phyloP scores from a whole-genome alignment of 1,140 invertebrate genomes.

The Drosophila ogumai region DNA sequence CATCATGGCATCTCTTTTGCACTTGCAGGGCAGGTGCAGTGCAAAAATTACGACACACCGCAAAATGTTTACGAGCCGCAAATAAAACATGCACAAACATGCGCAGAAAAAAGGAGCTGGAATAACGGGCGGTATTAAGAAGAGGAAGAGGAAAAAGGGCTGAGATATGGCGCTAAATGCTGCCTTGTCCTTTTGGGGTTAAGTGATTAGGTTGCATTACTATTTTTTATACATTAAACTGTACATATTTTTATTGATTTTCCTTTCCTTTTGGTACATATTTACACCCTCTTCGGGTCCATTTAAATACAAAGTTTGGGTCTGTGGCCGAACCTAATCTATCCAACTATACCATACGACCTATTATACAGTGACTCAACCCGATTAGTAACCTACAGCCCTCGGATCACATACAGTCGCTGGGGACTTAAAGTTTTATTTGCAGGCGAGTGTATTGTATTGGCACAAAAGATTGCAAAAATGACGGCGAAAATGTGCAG shows the following conservation, averaged over 20 bases:
- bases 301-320: background rate
- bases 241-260: background rate
- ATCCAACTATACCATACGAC: background rate
- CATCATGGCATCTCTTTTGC: background rate
- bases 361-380: background rate
- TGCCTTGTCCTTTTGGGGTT: background rate
- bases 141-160: background rate
- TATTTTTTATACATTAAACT: no score
- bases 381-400: background rate
- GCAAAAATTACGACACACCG: slow-evolving; percentile 49
- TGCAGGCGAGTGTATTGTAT: slow-evolving; percentile 12
- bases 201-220: background rate
- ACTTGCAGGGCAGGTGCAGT: slow-evolving; percentile 9
- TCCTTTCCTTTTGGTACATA: background rate
- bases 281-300: rapidly evolving
- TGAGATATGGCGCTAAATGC: background rate
- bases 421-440: slow-evolving; percentile 9
- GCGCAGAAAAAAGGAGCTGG: slow-evolving; percentile 28
- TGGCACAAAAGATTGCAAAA: slow-evolving; percentile 24
- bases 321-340: background rate
- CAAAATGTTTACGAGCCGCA: slow-evolving; percentile 65
- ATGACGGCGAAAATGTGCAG: slow-evolving; percentile 35
- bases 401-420: background rate
- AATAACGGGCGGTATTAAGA: slow-evolving; percentile 7
- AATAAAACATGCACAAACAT: slow-evolving; percentile 55